Evolutionary conservation across 1,140 invertebrate species (phyloP), one percentile per base, ranked within the genome.

Genomic region (Popillia japonica): DNA sequence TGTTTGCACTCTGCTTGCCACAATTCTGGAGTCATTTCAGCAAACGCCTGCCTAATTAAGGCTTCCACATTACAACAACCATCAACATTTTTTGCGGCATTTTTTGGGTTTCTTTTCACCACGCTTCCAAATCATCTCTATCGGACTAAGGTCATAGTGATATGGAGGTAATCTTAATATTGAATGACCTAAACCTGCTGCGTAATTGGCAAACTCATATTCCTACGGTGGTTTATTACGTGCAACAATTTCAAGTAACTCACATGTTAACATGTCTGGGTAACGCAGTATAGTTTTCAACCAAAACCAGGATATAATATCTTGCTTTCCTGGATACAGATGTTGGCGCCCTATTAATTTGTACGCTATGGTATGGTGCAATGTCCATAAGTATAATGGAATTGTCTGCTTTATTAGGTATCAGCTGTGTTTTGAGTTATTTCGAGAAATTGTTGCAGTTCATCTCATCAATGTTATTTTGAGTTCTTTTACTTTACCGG

Each of bases 1-100:
- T 59, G 11, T 59, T 59, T n/a, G n/a, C 55, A 59, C 55, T 59
- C 55, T 20, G 55, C 17, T 59, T 59, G 55, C 55, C 11, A 59
- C 17, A 59, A 59, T 7, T n/a, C n/a, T n/a, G 55, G 17, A n/a
- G n/a, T 59, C 6, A 59, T 59, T 59, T 6, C n/a, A 59, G 55
- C n/a, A 20, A 59, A 59, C 55, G n/a, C 55, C n/a, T 59, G 6
- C n/a, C 11, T n/a, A 59, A 20, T 59, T 59, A n/a, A 59, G 3
- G 55, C 11, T 59, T 59, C 55, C 17, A 59, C 55, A 59, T 59
- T 6, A n/a, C 55, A 59, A 59, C 55, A 7, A 7, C n/a, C 55
- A 14, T 59, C 55, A 6, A 59, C 55, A 59, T 59, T 59, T 59
- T 6, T 6, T 59, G n/a, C 6, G 11, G 55, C 42, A n/a, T n/a